Percentiles rank a stretch among this genome's conserved stretches.
Conservation (phyloP, 1,140 invertebrate species). For the Eciton burchellii region DNA sequence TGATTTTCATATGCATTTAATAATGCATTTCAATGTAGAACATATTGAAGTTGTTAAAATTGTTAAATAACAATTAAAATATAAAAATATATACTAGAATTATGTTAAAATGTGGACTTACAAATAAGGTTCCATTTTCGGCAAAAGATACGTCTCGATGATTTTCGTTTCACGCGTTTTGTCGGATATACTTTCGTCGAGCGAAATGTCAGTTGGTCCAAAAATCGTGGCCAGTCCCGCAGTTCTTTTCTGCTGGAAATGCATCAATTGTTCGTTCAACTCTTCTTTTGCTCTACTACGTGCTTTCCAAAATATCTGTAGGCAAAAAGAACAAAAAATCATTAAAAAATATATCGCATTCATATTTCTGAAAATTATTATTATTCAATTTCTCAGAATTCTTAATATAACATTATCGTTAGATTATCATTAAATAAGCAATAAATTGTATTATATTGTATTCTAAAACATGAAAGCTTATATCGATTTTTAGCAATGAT, state of each 20-base stretch:
- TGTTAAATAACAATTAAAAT: neutral
- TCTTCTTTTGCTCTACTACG: slow-evolving; percentile 94
- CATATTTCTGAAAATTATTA: neutral
- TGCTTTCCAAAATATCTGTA: slow-evolving; percentile 93
- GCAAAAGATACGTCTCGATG: slow-evolving; percentile 90
- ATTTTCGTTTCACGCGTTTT: slow-evolving; percentile 92
- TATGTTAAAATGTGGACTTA: slow-evolving; percentile 82
- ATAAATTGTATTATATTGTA: too few species aligned
- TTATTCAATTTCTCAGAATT: neutral
- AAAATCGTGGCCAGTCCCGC: slow-evolving; percentile 96
- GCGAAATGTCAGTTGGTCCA: slow-evolving; percentile 93
- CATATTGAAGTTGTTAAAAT: neutral
- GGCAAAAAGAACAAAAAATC: slow-evolving; percentile 40
- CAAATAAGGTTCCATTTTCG: slow-evolving; percentile 90
- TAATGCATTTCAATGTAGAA: too few species aligned
- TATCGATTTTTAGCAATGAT: neutral
- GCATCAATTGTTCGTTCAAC: slow-evolving; percentile 93
- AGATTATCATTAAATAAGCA: too few species aligned
- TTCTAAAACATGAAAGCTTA: too few species aligned
- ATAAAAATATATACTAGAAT: slow-evolving; percentile 19
- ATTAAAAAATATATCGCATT: slow-evolving; percentile 2
- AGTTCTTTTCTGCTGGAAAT: slow-evolving; percentile 95
- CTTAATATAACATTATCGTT: neutral
- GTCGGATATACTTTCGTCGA: slow-evolving; percentile 93
- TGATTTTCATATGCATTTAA: too few species aligned